Percentiles rank a stretch among this genome's conserved stretches.
Evolutionary conservation across 2,888 invertebrate genomes (phyloP).

Genomic region (Troides helena): DNA sequence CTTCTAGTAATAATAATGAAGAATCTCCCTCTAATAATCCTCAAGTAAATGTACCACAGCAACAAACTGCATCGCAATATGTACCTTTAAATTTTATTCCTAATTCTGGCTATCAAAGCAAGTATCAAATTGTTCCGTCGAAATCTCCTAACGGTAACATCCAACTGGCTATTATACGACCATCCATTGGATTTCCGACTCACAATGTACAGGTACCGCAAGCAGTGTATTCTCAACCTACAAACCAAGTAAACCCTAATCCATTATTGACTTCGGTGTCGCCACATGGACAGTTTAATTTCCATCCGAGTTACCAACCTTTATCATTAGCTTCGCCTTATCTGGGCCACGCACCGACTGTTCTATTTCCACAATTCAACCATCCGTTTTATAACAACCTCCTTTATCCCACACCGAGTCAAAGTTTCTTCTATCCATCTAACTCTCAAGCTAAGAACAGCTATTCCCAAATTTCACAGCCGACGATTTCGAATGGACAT

Average conservation of each 20-base stretch:
- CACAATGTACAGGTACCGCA: constrained; percentile 56
- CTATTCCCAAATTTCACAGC: constrained; percentile 45
- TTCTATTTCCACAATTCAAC: constrained; percentile 61
- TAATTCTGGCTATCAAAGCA: constrained; percentile 68
- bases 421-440: constrained; percentile 63
- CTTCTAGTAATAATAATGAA: constrained; percentile 47
- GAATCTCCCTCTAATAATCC: constrained; percentile 41
- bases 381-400: constrained; percentile 61
- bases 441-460: constrained; percentile 63
- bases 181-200: constrained; percentile 48
- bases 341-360: constrained; percentile 57
- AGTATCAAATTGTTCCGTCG: constrained; percentile 65
- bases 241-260: constrained; percentile 33
- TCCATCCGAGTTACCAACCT: constrained; percentile 53
- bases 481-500: constrained; percentile 54
- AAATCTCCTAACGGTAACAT: constrained; percentile 59
- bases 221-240: constrained; percentile 41
- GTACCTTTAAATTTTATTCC: constrained; percentile 66
- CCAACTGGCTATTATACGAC: constrained; percentile 63
- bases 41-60: constrained; percentile 34
- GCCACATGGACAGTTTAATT: constrained; percentile 54
- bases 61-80: constrained; percentile 55
- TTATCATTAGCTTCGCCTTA: constrained; percentile 52
- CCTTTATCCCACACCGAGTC: constrained; percentile 57
- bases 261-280: constrained; percentile 41